A percentile compares a stretch with the other conserved stretches of the same genome.
Evolutionary conservation across 2,888 invertebrate genomes (phyloP).

Genomic region (Apodemia zela): DNA sequence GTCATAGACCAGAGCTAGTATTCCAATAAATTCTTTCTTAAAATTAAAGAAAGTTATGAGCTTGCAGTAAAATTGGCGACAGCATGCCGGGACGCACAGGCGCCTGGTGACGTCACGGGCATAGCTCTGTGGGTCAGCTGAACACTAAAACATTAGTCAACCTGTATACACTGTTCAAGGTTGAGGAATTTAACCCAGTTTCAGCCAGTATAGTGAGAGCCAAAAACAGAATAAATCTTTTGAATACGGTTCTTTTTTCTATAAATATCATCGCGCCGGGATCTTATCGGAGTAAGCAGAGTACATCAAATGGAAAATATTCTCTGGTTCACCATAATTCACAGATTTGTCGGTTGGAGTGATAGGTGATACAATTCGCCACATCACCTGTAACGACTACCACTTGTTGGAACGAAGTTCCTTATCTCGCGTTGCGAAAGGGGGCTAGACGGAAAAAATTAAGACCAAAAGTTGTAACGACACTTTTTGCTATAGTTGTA

Average conservation of each 20-base stretch:
- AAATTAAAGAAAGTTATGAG: conserved; percentile 22
- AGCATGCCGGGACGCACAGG: conserved; percentile 42
- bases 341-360: too few relatives aligned
- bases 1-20: neutral
- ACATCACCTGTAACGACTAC: too few relatives aligned
- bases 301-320: too few relatives aligned
- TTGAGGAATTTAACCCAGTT: conserved; percentile 25
- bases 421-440: too few relatives aligned
- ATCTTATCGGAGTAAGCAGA: too few relatives aligned
- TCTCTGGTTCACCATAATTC: too few relatives aligned
- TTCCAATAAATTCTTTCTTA: conserved; percentile 14
- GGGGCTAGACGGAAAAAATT: too few relatives aligned
- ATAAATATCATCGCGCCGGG: too few relatives aligned
- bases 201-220: neutral
- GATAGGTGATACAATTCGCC: too few relatives aligned
- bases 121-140: conserved; percentile 50
- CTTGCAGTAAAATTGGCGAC: conserved; percentile 38
- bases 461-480: too few relatives aligned
- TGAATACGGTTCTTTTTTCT: neutral
- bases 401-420: too few relatives aligned
- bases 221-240: neutral
- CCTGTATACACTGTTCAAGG: conserved; percentile 44
- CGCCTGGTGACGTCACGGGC: conserved; percentile 56
- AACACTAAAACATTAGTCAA: conserved; percentile 36
- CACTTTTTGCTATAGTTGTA: too few relatives aligned